Conservation (phyloP, 2,797 vertebrate genomes). For the Sebastes alutus region DNA sequence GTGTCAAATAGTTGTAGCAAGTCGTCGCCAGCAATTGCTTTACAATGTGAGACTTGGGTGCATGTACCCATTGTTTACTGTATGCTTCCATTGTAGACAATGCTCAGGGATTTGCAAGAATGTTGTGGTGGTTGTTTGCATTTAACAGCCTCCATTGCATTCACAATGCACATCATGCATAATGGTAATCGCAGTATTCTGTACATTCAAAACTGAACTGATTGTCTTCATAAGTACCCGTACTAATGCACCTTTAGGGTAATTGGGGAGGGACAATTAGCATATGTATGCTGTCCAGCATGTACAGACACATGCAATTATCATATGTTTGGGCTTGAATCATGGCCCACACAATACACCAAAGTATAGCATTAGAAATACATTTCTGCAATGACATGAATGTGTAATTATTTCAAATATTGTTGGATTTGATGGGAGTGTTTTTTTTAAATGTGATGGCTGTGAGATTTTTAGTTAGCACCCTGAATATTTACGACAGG, state of each 20-base stretch:
- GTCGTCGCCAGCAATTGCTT: no score
- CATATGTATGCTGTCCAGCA: not conserved
- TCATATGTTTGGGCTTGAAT: not conserved
- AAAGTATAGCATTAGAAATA: no score
- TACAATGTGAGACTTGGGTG: not conserved
- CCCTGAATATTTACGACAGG: not conserved
- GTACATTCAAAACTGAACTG: not conserved
- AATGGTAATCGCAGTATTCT: not conserved
- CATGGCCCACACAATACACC: not conserved
- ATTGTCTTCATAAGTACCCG: not conserved
- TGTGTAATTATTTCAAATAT: not conserved
- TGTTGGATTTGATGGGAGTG: not conserved
- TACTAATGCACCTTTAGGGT: not conserved
- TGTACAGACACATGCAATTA: not conserved
- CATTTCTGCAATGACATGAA: not conserved
- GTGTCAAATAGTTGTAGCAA: not conserved
- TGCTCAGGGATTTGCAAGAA: not conserved
- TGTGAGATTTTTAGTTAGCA: no score
- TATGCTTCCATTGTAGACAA: not conserved
- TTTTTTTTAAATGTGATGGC: not conserved
- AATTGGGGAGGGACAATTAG: not conserved
- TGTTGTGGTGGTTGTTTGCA: not conserved
- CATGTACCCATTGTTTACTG: not conserved
- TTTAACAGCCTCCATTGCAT: not conserved
- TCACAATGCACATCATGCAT: not conserved